Evolutionary conservation across 2,113 vertebrate genomes (phyloP).

Genomic region (Poeciliopsis retropinna): DNA sequence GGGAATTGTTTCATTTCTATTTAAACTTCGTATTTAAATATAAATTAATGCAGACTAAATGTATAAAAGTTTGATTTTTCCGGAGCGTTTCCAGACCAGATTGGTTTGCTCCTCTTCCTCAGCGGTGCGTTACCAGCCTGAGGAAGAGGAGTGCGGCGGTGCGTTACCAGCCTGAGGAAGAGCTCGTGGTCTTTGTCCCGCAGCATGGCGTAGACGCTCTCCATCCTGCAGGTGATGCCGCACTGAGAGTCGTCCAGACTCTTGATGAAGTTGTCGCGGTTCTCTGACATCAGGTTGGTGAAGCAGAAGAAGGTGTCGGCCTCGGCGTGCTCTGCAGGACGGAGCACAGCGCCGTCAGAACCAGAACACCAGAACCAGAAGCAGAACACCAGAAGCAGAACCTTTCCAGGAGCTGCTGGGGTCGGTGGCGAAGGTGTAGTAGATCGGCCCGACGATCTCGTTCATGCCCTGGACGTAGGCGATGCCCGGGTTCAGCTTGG

Average conservation of each 20-base stretch:
- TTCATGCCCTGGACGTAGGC: conserved; percentile 99
- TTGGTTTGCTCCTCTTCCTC: too few relatives aligned
- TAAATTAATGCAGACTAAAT: too few relatives aligned
- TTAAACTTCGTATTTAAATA: too few relatives aligned
- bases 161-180: conserved; percentile 90
- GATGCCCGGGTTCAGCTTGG: conserved; percentile 97
- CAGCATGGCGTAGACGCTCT: conserved; percentile 94
- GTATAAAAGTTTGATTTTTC: too few relatives aligned
- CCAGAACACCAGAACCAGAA: not conserved
- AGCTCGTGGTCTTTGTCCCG: conserved; percentile 94
- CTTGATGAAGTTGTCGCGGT: conserved; percentile 98
- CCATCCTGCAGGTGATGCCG: conserved; percentile 98
- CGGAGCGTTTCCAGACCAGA: too few relatives aligned
- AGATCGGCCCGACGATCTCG: conserved; percentile 95
- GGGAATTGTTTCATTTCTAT: too few relatives aligned
- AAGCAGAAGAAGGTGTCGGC: conserved; percentile 98
- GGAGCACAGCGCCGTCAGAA: not conserved
- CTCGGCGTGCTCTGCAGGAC: conserved; percentile 91
- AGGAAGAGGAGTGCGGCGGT: not conserved
- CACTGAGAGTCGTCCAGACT: conserved; percentile 97
- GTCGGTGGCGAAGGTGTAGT: conserved; percentile 97
- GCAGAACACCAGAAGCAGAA: not conserved
- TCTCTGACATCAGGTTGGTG: conserved; percentile 97
- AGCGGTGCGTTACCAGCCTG: too few relatives aligned
- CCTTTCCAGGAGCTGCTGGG: conserved; percentile 95